A percentile compares a stretch with the other conserved stretches of the same genome.
phyloP scores from a whole-genome alignment of 2,113 vertebrate species.

The Acinonyx jubatus region DNA sequence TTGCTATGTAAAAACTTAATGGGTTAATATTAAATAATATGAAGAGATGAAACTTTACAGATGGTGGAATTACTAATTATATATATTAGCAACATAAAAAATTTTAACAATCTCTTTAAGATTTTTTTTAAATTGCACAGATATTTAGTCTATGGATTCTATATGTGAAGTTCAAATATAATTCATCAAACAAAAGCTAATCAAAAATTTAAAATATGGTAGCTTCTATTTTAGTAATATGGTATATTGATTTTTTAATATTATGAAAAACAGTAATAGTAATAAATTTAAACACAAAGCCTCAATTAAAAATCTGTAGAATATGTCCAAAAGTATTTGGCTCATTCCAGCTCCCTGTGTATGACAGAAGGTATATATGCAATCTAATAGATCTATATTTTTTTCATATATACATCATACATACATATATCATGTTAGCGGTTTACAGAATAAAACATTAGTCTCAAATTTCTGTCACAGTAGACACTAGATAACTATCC shows the following conservation, averaged over 20 bases:
- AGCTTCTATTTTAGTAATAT: neutral
- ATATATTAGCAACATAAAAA: neutral
- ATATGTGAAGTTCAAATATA: neutral
- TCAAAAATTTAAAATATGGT: neutral
- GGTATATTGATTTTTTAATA: neutral
- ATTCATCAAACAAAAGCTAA: neutral
- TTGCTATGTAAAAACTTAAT: slow-evolving; percentile 33
- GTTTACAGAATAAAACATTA: neutral
- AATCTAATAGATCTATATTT: neutral
- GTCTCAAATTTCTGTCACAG: neutral
- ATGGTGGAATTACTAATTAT: neutral
- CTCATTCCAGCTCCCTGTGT: neutral
- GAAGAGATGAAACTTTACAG: neutral
- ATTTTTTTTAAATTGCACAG: neutral
- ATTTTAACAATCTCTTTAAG: neutral
- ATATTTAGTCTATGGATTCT: neutral
- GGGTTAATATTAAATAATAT: neutral
- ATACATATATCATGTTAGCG: neutral
- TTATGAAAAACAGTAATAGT: neutral
- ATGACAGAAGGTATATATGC: neutral
- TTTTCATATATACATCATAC: neutral
- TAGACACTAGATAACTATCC: neutral
- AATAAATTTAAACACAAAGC: neutral
- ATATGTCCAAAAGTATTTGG: neutral
- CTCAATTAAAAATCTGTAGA: neutral